phyloP scores from a whole-genome alignment of 2,797 vertebrate genomes.

The Schizothorax lantsangensis region DNA sequence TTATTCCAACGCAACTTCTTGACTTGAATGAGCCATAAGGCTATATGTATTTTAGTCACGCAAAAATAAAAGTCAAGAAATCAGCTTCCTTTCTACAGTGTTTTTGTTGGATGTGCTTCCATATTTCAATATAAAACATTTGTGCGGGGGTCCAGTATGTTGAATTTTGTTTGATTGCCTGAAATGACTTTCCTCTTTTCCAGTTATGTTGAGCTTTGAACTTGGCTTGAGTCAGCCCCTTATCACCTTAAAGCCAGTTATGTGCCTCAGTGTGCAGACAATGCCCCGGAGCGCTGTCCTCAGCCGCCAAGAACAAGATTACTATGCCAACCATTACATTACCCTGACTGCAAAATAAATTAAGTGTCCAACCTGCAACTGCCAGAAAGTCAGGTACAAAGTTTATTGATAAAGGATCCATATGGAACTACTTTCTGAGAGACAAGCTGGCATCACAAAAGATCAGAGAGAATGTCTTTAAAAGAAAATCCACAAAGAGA shows the following conservation, averaged over 20 bases:
- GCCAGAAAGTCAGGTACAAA: slow-evolving; percentile 35
- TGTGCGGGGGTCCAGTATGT: slow-evolving; percentile 31
- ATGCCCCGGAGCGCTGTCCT: slow-evolving; percentile 55
- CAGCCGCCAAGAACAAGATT: slow-evolving; percentile 62
- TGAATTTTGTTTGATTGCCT: slow-evolving; percentile 54
- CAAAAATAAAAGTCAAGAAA: slow-evolving; percentile 35
- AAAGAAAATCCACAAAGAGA: slow-evolving; percentile 3
- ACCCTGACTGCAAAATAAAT: slow-evolving; percentile 61
- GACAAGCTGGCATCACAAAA: neutral
- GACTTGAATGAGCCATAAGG: neutral
- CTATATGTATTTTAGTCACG: slow-evolving; percentile 35
- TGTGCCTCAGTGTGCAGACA: slow-evolving; percentile 54
- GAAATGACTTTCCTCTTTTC: slow-evolving; percentile 54
- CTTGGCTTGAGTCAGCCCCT: slow-evolving; percentile 55
- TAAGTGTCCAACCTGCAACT: slow-evolving; percentile 54
- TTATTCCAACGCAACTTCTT: neutral
- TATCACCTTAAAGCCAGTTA: slow-evolving; percentile 63
- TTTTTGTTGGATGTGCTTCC: slow-evolving; percentile 37
- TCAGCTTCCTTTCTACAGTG: slow-evolving; percentile 19
- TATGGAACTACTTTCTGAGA: slow-evolving; percentile 15
- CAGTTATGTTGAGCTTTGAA: slow-evolving; percentile 59
- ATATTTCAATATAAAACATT: slow-evolving; percentile 39
- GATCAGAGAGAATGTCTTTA: neutral
- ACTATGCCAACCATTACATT: slow-evolving; percentile 61
- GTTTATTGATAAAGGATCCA: slow-evolving; percentile 46